phyloP scores from a whole-genome alignment of 2,888 invertebrate genomes.

The Dicyrtomina minuta region DNA sequence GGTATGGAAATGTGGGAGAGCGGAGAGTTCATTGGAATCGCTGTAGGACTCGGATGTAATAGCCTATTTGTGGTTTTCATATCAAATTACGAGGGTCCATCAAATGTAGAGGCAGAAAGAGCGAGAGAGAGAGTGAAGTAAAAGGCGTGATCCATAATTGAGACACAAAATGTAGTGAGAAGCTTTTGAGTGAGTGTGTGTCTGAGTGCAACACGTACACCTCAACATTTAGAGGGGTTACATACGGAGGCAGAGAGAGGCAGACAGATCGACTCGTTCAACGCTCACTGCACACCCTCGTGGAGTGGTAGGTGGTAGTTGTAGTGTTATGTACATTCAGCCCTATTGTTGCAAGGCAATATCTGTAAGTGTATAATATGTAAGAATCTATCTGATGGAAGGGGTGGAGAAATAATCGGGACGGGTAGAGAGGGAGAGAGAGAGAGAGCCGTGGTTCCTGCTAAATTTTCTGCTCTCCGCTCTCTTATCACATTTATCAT shows the following conservation, averaged over 20 bases:
- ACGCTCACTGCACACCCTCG: too few relatives aligned
- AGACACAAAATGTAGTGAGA: conserved; percentile 23
- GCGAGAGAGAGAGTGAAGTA: conserved; percentile 31
- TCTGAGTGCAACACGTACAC: too few relatives aligned
- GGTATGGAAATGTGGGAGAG: background rate
- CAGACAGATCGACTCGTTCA: too few relatives aligned
- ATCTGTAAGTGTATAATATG: background rate
- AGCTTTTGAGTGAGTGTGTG: conserved; percentile 18
- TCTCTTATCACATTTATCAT: conserved; percentile 21
- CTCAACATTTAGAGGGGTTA: too few relatives aligned
- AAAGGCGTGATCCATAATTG: conserved; percentile 34
- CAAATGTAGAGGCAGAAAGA: conserved; percentile 31
- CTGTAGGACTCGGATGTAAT: background rate
- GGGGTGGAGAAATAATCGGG: conserved; percentile 29
- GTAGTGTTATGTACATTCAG: too few relatives aligned
- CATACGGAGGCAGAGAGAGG: too few relatives aligned
- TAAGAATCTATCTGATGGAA: conserved; percentile 29
- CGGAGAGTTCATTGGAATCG: too few relatives aligned
- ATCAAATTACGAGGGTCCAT: conserved; percentile 30
- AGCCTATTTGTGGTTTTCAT: conserved; percentile 28
- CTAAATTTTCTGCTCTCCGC: conserved; percentile 29
- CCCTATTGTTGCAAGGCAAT: too few relatives aligned
- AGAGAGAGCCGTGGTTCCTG: conserved; percentile 11
- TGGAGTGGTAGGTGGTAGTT: too few relatives aligned
- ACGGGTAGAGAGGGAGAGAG: conserved; percentile 14